Percentiles rank a stretch among this genome's conserved stretches.
phyloP scores from a whole-genome alignment of 2,113 vertebrate species.

The Emydura subglobosa region DNA sequence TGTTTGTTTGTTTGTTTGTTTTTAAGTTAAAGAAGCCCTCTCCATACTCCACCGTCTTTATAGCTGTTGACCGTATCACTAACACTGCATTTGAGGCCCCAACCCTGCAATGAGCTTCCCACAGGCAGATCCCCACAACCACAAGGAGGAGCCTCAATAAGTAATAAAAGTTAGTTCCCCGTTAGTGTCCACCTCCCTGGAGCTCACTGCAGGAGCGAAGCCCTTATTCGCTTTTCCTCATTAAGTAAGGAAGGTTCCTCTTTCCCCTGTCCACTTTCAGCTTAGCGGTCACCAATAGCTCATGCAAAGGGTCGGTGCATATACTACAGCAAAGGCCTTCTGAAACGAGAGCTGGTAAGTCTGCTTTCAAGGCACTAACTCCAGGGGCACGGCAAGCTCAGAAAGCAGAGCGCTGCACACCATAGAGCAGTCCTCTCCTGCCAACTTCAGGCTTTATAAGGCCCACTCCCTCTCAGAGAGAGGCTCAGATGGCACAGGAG shows the following conservation, averaged over 20 bases:
- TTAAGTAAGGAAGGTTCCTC: not conserved
- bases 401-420: not conserved
- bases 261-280: not conserved
- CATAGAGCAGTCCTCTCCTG: not conserved
- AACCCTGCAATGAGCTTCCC: not conserved
- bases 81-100: not conserved
- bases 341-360: no score
- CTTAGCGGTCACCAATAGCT: not conserved
- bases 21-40: not conserved
- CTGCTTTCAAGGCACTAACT: no score
- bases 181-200: no score
- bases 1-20: no score
- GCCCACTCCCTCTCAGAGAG: not conserved
- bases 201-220: not conserved
- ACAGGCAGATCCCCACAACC: not conserved
- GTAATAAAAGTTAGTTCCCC: not conserved
- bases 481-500: not conserved
- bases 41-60: not conserved
- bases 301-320: no score
- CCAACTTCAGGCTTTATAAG: fast-evolving
- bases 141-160: not conserved
- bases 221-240: not conserved
- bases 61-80: not conserved
- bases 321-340: no score
- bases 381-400: no score